These are phyloP conservation scores for Panthera uncia DNA, from an alignment of 2,113 vertebrate genomes.

Conservation along the genomic window DNA sequence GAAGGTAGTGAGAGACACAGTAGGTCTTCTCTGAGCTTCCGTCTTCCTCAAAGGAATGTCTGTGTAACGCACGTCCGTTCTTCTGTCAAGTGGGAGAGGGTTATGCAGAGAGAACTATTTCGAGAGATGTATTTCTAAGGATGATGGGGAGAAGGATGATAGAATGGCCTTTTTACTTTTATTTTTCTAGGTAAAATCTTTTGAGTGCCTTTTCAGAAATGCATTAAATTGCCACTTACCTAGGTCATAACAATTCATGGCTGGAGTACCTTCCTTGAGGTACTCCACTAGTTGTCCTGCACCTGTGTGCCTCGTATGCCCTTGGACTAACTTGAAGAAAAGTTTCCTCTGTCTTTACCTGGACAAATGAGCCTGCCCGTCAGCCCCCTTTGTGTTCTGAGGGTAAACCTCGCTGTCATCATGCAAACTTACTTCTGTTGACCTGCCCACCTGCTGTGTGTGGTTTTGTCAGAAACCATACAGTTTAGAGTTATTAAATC, in stretches of 20 bases:
- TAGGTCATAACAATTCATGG: neutral
- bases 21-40: neutral
- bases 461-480: neutral
- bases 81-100: neutral
- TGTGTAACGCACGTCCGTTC: neutral
- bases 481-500: neutral
- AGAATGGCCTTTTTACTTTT: neutral
- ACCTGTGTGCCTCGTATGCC: neutral
- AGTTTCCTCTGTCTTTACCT: neutral
- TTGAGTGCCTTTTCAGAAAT: neutral
- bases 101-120: neutral
- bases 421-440: neutral
- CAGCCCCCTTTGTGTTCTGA: too few species aligned
- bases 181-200: neutral
- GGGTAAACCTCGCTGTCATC: neutral
- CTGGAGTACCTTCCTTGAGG: neutral
- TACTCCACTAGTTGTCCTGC: neutral
- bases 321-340: neutral
- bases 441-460: neutral
- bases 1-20: neutral
- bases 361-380: neutral
- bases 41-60: neutral
- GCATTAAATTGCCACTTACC: neutral
- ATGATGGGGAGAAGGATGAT: neutral
- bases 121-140: neutral